Percentiles rank a stretch among this genome's conserved stretches.
These are phyloP conservation scores for Dynastes grantii DNA, from an alignment of 2,888 invertebrate genomes.

Conservation along the genomic window DNA sequence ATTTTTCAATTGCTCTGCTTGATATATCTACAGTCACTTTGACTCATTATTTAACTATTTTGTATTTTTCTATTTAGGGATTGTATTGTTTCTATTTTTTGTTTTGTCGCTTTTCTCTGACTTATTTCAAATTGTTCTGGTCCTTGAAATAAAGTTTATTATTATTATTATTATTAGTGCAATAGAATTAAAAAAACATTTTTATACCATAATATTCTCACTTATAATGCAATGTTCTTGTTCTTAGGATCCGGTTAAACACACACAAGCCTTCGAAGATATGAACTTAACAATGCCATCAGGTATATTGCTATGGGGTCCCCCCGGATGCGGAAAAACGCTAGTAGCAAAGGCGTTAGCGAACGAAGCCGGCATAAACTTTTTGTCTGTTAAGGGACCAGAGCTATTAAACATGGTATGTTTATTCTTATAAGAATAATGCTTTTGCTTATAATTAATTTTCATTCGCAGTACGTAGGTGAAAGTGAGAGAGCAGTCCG, in stretches of 20 bases:
- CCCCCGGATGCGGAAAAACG: conserved; percentile 98
- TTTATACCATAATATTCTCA: too few species aligned
- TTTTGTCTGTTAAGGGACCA: conserved; percentile 98
- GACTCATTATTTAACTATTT: too few species aligned
- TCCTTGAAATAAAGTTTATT: too few species aligned
- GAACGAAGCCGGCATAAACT: conserved; percentile 98
- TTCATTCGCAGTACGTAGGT: conserved; percentile 86
- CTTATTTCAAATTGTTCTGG: too few species aligned
- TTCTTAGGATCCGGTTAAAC: conserved; percentile 88
- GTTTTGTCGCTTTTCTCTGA: too few species aligned
- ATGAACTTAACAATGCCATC: conserved; percentile 88
- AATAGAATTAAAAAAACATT: too few species aligned
- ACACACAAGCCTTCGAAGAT: conserved; percentile 84
- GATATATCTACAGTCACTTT: too few species aligned
- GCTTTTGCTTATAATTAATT: conserved; percentile 30
- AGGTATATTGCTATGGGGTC: conserved; percentile 95
- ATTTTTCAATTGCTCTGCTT: too few species aligned
- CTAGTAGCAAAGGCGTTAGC: conserved; percentile 98
- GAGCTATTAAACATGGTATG: conserved; percentile 96
- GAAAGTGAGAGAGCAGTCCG: conserved; percentile 98
- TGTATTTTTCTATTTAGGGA: too few species aligned
- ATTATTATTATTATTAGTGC: too few species aligned
- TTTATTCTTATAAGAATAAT: conserved; percentile 38
- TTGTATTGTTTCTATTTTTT: too few species aligned
- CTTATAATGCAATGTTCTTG: conserved; percentile 1